phyloP scores from a whole-genome alignment of 2,888 invertebrate genomes.

The Poecilus cupreus region DNA sequence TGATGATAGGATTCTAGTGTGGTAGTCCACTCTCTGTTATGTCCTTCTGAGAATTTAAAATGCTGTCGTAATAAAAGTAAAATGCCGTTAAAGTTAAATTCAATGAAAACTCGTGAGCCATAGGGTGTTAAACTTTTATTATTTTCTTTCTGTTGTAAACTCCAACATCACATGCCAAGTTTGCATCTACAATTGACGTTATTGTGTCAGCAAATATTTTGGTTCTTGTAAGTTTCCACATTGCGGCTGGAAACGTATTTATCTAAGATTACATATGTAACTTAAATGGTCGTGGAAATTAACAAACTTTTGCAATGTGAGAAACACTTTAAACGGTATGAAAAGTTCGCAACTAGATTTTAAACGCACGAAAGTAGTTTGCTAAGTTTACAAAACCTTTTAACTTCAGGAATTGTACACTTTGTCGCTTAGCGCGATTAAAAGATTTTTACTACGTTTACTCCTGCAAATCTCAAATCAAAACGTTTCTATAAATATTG shows the following conservation, averaged over 20 bases:
- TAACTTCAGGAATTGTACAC: slow-evolving; percentile 21
- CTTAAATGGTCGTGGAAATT: slow-evolving; percentile 10
- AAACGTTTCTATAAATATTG: no score
- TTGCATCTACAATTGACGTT: not conserved
- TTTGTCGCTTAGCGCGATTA: slow-evolving; percentile 26
- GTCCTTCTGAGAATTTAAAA: not conserved
- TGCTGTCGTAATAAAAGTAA: not conserved
- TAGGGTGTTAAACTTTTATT: not conserved
- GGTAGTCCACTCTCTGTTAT: not conserved
- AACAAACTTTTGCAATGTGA: slow-evolving; percentile 17
- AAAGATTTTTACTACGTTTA: not conserved
- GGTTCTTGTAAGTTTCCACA: not conserved
- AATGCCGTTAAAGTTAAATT: not conserved
- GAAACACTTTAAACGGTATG: slow-evolving; percentile 20
- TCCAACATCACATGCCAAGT: not conserved
- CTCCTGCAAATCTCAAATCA: not conserved
- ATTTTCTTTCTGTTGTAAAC: not conserved
- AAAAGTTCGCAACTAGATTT: slow-evolving; percentile 26
- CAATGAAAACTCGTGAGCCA: not conserved
- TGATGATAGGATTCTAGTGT: slow-evolving; percentile 11
- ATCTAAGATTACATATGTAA: slow-evolving; percentile 14
- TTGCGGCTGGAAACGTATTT: not conserved
- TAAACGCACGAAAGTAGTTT: slow-evolving; percentile 26
- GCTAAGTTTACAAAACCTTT: slow-evolving; percentile 19
- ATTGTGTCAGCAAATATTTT: not conserved